Base-by-base conservation (phyloP, 2,797 vertebrate genomes). In the Anabas testudineus region DNA sequence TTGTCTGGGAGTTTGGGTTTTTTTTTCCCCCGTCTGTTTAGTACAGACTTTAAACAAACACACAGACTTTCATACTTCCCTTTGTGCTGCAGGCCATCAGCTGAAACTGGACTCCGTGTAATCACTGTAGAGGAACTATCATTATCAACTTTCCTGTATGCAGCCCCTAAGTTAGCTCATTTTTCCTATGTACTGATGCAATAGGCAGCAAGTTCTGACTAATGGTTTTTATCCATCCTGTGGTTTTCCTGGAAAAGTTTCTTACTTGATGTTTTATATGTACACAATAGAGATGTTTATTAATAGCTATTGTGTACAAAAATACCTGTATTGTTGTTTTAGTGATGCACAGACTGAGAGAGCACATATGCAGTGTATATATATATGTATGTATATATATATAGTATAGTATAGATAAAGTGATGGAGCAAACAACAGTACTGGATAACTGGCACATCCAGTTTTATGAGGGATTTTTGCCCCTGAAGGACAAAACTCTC, bases 101-200 rank as follows among this genome's bases (percentile, higher is more conserved):
- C 65, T 71, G 71, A 81, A 86, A 74, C 69, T 57, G 49, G 64
- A 49, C 62, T 51, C 49, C 37, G 41, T 30, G 21, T 71, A 56
- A 67, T 77, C 60, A 57, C 46, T 39, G 67, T 71, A 78, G 84
- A 84, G 76, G 60, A 80, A 60, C 60, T 39, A 39, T 67, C 48
- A 68, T 67, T 64, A 77, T 70, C 74, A 14, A 36, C 34, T 74
- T 79, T 53, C 42, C 24, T 26, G 45, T 10, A 15, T 19, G 14
- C 32, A 59, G 12, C 71, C 45, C 53, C 28, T 39, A 13, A 61
- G 67, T 68, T 76, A 80, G 80, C 67, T 82, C 47, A 82, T 36
- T 62, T 84, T 71, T 83, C 51, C 46, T 32, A 70, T 67, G 45
- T 57, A 18, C 54, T 86, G 69, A 83, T 71, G 80, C 81, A 83